Evolutionary conservation across 2,797 vertebrate species (phyloP), one percentile per base, ranked within the genome.

Genomic region (Crax fasciolata): DNA sequence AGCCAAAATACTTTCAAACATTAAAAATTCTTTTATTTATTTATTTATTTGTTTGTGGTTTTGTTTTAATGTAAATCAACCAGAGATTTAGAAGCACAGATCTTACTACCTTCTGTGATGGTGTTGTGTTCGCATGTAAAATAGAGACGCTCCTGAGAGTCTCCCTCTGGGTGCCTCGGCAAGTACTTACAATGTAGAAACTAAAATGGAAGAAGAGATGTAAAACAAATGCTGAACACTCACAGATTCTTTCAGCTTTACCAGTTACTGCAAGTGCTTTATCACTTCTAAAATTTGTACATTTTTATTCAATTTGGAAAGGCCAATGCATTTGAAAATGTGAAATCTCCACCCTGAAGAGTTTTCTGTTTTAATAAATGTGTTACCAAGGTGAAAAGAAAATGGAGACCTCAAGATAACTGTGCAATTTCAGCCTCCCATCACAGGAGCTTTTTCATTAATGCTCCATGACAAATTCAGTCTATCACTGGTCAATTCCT

Each of bases 231-330:
- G 78, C 23, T 57, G n/a, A 93, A 71, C 68, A 71, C 72, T 62
- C 66, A 82, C 67, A 15, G 28, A 63, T 89, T 87, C 54, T 46
- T 83, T 78, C 25, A 46, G 54, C 38, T 77, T 66, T 51, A 62
- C 61, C 46, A 63, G 52, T 87, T 89, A 71, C 67, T 90, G 44
- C 41, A 77, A 32, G 81, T 80, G 44, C 57, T 96, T 83, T 27
- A 39, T 89, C 86, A 80, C 58, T 43, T 84, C 57, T 14, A 78
- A 85, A 93, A 85, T 74, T 58, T 76, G n/a, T 54, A 87, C 87
- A 32, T 52, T 94, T 91, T 70, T 77, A 71, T 72, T 71, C 75
- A 65, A 39, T 89, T 93, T 93, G 68, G 79, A 95, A 94, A 92
- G 61, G 72, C 44, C 68, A 94, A 16, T 8, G 55, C 65, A 92